Evolutionary conservation across 2,888 invertebrate genomes (phyloP).

Genomic region (Hymenopus coronatus): DNA sequence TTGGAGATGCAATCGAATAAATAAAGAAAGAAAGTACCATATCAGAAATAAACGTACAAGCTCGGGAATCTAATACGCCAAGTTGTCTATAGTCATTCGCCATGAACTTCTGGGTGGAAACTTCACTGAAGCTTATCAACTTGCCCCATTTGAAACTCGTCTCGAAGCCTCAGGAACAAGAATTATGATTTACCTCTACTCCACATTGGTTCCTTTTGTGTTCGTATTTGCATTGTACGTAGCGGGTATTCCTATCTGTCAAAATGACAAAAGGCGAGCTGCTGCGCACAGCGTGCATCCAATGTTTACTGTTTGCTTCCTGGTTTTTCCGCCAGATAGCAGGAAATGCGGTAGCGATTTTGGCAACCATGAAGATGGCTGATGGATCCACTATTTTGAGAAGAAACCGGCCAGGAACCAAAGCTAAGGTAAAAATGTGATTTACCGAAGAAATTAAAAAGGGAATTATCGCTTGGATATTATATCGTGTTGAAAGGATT

Average conservation of each 20-base stretch:
- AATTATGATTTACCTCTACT: no score
- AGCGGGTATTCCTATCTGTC: neutral
- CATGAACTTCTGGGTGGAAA: no score
- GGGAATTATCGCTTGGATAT: neutral
- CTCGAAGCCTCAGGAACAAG: no score
- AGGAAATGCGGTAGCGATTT: slow-evolving; percentile 11
- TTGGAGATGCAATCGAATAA: no score
- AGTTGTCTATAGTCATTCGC: no score
- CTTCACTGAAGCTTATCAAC: no score
- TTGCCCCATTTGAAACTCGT: no score
- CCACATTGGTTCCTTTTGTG: no score
- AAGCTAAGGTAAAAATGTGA: slow-evolving; percentile 67
- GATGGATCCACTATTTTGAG: slow-evolving; percentile 77
- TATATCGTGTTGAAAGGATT: neutral
- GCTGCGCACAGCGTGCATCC: neutral
- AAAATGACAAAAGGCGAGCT: neutral
- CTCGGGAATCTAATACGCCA: no score
- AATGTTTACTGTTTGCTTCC: neutral
- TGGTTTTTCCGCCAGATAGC: slow-evolving; percentile 7
- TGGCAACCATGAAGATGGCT: slow-evolving; percentile 70
- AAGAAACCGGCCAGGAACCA: slow-evolving; percentile 89
- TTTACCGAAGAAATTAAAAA: neutral
- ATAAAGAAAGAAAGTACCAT: no score
- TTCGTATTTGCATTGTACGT: no score
- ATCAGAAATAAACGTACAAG: no score